Percentiles rank a stretch among this genome's conserved stretches.
Evolutionary conservation across 2,113 vertebrate genomes (phyloP).

Genomic region (Ctenodactylus gundi): DNA sequence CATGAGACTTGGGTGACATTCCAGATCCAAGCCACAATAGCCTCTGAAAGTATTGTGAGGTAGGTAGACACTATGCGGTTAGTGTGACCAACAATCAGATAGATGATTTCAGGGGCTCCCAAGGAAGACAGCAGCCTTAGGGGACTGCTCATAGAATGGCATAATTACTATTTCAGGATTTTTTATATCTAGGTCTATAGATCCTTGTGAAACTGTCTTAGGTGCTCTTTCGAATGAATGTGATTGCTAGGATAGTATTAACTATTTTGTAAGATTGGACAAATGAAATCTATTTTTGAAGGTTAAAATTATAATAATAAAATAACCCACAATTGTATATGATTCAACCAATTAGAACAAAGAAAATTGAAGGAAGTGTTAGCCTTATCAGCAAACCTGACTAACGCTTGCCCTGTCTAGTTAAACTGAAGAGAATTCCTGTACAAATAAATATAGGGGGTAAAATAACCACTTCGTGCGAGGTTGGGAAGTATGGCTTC

Average conservation of each 20-base stretch:
- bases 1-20: too few relatives aligned
- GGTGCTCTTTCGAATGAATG: background rate
- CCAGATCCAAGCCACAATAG: too few relatives aligned
- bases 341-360: background rate
- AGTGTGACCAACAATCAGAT: too few relatives aligned
- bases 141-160: background rate
- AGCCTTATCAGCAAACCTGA: background rate
- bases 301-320: background rate
- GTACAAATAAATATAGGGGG: background rate
- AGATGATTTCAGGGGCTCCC: background rate
- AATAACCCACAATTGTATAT: background rate
- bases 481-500: background rate
- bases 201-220: background rate
- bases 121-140: background rate
- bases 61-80: background rate
- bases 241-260: background rate
- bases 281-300: background rate
- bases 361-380: background rate
- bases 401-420: background rate
- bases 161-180: background rate
- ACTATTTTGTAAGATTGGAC: background rate
- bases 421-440: background rate
- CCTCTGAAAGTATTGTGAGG: background rate
- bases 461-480: background rate
- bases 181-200: background rate